phyloP scores from a whole-genome alignment of 2,113 vertebrate species.

The Gymnorhina tibicen region DNA sequence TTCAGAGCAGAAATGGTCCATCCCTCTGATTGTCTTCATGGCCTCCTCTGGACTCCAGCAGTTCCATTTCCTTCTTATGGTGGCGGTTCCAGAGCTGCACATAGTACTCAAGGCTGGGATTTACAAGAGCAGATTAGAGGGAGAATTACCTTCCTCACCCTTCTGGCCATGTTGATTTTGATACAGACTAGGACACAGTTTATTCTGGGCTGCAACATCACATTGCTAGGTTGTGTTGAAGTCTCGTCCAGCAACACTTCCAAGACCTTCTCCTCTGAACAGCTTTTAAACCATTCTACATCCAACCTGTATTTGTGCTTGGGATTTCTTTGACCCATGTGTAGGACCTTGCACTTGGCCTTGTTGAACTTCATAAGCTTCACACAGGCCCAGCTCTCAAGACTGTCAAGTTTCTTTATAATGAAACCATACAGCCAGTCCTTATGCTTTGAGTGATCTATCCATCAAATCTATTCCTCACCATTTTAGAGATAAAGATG shows the following conservation, averaged over 20 bases:
- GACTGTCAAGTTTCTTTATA: neutral
- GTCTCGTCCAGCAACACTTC: neutral
- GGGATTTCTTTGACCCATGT: neutral
- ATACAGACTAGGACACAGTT: neutral
- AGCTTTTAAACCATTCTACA: neutral
- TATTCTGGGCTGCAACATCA: neutral
- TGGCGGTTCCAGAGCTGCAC: neutral
- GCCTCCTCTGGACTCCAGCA: fast-evolving
- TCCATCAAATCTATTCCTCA: neutral
- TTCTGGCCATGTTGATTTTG: neutral
- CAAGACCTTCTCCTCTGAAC: neutral
- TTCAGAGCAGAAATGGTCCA: neutral
- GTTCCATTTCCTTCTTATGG: neutral
- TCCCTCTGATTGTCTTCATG: neutral
- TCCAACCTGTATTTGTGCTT: neutral
- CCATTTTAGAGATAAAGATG: neutral
- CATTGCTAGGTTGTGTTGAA: neutral
- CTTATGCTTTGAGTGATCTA: neutral
- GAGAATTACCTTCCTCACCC: neutral
- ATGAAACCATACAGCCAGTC: fast-evolving
- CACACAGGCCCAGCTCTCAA: neutral
- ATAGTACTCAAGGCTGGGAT: neutral
- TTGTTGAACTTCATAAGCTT: neutral
- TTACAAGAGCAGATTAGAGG: neutral
- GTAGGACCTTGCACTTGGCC: neutral